Evolutionary conservation across 2,797 vertebrate species (phyloP).

Genomic region (Pangasius sanitwongsei): DNA sequence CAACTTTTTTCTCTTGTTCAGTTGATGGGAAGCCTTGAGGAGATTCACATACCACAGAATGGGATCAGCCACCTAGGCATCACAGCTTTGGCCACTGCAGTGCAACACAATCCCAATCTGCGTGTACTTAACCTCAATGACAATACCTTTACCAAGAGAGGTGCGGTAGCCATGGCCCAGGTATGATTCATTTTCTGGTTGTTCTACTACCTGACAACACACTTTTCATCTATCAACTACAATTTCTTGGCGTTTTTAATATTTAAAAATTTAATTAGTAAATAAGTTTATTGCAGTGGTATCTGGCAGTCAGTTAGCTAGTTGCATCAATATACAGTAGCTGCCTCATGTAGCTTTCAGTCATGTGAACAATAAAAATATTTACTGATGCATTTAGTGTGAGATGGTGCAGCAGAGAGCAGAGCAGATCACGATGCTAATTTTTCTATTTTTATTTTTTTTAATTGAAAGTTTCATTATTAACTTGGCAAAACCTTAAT

Average conservation of each 20-base stretch:
- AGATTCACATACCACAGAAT: constrained; percentile 97
- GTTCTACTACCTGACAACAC: neutral
- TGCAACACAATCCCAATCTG: constrained; percentile 85
- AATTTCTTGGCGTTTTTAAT: neutral
- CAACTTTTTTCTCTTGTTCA: constrained; percentile 55
- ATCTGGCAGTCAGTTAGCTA: neutral
- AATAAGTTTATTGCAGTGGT: neutral
- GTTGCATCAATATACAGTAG: neutral
- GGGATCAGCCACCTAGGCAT: constrained; percentile 94
- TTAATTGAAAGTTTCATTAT: neutral
- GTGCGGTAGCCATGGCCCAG: constrained; percentile 92
- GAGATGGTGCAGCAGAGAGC: neutral
- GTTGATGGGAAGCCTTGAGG: constrained; percentile 94
- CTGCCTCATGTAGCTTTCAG: neutral
- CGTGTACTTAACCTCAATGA: constrained; percentile 95
- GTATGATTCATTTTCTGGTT: constrained; percentile 65
- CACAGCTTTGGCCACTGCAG: constrained; percentile 87
- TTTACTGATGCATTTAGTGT: neutral
- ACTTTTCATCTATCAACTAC: neutral
- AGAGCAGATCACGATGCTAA: too few species aligned
- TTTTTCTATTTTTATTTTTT: neutral
- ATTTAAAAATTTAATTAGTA: neutral
- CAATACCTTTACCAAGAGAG: constrained; percentile 96
- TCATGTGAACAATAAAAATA: neutral
- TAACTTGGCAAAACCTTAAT: neutral